phyloP scores from a whole-genome alignment of 2,797 vertebrate species.

The Megaceryle alcyon region DNA sequence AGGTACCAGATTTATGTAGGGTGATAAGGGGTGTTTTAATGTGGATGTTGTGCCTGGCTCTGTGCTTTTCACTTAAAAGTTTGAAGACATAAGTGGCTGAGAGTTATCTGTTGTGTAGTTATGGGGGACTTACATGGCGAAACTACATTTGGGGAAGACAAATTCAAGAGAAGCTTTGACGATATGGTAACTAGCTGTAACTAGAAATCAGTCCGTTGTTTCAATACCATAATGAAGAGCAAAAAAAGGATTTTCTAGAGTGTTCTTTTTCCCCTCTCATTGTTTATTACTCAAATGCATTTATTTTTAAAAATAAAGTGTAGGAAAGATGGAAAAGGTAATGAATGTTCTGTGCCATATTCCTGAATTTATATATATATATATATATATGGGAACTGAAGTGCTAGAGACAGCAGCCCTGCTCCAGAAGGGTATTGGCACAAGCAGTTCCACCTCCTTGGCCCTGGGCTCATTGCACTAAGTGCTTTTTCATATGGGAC shows the following conservation, averaged over 20 bases:
- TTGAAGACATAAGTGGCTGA: neutral
- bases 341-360: rapidly evolving
- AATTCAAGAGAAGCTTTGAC: neutral
- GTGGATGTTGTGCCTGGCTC: neutral
- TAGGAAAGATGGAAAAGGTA: neutral
- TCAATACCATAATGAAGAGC: neutral
- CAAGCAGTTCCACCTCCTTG: neutral
- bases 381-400: neutral
- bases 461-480: neutral
- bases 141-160: neutral
- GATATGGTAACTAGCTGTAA: neutral
- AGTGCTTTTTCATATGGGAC: rapidly evolving
- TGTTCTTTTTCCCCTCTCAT: rapidly evolving
- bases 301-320: neutral
- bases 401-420: neutral
- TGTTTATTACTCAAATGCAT: neutral
- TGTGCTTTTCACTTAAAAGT: neutral
- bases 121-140: neutral
- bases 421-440: neutral
- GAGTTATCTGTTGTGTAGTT: neutral
- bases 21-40: neutral
- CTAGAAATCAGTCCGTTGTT: neutral
- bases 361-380: neutral
- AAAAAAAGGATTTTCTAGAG: neutral
- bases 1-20: neutral